Evolutionary conservation across 2,888 invertebrate species (phyloP).

Genomic region (Anthophora plumipes): DNA sequence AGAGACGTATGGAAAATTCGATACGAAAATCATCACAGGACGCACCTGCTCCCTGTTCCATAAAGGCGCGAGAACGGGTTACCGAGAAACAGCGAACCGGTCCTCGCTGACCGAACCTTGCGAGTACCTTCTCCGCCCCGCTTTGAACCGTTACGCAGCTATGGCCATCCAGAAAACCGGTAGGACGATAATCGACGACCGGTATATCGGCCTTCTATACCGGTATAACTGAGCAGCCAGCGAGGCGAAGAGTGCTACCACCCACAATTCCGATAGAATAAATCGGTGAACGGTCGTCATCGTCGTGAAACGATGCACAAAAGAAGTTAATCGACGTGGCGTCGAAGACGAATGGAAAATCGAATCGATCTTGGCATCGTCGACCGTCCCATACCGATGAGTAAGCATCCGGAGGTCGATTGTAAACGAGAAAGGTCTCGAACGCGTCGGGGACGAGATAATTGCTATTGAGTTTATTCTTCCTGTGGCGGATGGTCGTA

Average conservation of each 20-base stretch:
- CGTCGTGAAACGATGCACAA: background rate
- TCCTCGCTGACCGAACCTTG: slow-evolving; percentile 60
- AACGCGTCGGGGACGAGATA: slow-evolving; percentile 14
- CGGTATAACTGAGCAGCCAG: slow-evolving; percentile 3
- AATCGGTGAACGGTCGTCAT: background rate
- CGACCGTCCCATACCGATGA: slow-evolving; percentile 7
- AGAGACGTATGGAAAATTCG: slow-evolving; percentile 26
- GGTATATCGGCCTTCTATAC: slow-evolving; percentile 35
- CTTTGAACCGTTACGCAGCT: slow-evolving; percentile 69
- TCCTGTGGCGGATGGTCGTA: background rate
- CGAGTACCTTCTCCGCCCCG: slow-evolving; percentile 40
- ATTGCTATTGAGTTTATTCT: slow-evolving; percentile 26
- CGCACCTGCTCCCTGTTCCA: slow-evolving; percentile 51
- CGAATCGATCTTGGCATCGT: slow-evolving; percentile 33
- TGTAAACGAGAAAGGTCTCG: slow-evolving; percentile 21
- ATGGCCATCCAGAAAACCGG: slow-evolving; percentile 68
- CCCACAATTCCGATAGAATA: slow-evolving; percentile 27
- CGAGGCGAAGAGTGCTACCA: background rate
- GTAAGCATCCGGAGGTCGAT: slow-evolving; percentile 24
- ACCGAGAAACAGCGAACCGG: slow-evolving; percentile 67
- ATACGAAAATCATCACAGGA: slow-evolving; percentile 27
- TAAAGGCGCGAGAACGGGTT: slow-evolving; percentile 60
- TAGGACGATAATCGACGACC: slow-evolving; percentile 62
- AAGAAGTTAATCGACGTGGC: background rate
- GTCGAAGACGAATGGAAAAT: slow-evolving; percentile 17